Evolutionary conservation across 1,140 invertebrate species (phyloP).

Genomic region (Ceratina australensis): DNA sequence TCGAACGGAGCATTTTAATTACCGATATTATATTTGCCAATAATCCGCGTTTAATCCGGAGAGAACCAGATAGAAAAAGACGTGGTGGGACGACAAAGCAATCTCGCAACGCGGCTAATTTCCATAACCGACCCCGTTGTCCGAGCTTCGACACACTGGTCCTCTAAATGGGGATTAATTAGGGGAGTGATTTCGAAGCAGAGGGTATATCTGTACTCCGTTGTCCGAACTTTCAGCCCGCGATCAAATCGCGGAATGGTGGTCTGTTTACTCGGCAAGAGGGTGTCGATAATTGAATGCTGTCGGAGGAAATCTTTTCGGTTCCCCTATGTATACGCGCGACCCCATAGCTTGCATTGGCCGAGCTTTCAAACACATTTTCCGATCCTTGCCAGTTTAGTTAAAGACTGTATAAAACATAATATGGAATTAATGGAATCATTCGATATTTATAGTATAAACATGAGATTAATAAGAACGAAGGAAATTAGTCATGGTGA

Average conservation of each 20-base stretch:
- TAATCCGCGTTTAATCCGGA: background rate
- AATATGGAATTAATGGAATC: too few relatives aligned
- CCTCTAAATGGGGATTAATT: slow-evolving; percentile 74
- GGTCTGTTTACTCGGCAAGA: slow-evolving; percentile 24
- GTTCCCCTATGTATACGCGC: background rate
- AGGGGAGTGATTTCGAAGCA: slow-evolving; percentile 56
- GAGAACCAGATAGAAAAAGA: background rate
- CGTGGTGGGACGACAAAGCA: background rate
- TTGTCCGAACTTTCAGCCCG: slow-evolving; percentile 21
- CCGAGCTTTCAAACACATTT: background rate
- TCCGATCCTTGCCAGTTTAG: background rate
- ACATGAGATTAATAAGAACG: too few relatives aligned
- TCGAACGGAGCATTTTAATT: too few relatives aligned
- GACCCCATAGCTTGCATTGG: background rate
- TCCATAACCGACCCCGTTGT: background rate
- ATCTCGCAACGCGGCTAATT: slow-evolving; percentile 42
- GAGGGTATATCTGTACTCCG: slow-evolving; percentile 25
- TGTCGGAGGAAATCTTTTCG: background rate
- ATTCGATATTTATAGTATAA: too few relatives aligned
- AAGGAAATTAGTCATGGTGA: too few relatives aligned
- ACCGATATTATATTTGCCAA: too few relatives aligned
- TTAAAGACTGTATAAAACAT: too few relatives aligned
- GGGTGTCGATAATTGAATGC: slow-evolving; percentile 39
- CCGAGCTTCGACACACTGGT: slow-evolving; percentile 67
- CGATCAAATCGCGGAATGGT: background rate